Evolutionary conservation across 2,797 vertebrate genomes (phyloP).

Genomic region (Rhinella marina): DNA sequence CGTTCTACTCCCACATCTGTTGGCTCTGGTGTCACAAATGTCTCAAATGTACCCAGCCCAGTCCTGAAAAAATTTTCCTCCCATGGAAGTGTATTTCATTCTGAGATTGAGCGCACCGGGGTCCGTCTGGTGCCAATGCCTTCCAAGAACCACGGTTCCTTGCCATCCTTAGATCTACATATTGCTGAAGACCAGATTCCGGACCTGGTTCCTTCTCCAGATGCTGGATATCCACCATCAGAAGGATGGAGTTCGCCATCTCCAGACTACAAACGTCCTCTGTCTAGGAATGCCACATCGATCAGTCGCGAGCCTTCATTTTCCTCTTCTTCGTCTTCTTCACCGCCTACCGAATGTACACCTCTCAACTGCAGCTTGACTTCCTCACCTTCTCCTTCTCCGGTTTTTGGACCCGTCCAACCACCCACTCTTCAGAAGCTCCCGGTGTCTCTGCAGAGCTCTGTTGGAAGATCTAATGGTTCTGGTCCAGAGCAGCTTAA

Average conservation of each 20-base stretch:
- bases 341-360: constrained; percentile 39
- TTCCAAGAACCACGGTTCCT: constrained; percentile 71
- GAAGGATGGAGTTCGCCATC: constrained; percentile 66
- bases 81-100: constrained; percentile 77
- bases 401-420: constrained; percentile 69
- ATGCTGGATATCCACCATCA: constrained; percentile 33
- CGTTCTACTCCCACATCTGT: constrained; percentile 35
- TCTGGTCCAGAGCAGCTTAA: constrained; percentile 47
- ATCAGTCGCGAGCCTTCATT: constrained; percentile 67
- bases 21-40: constrained; percentile 19
- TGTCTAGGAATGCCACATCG: constrained; percentile 61
- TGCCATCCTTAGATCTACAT: constrained; percentile 81
- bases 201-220: constrained; percentile 57
- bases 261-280: constrained; percentile 28
- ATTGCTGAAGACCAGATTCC: constrained; percentile 72
- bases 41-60: constrained; percentile 47
- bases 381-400: constrained; percentile 63
- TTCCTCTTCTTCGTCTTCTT: constrained; percentile 66
- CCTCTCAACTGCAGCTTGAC: constrained; percentile 31
- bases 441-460: constrained; percentile 76
- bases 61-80: constrained; percentile 80
- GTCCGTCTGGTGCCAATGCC: constrained; percentile 66
- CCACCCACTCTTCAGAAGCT: constrained; percentile 77
- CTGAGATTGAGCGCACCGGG: constrained; percentile 69
- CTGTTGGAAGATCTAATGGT: constrained; percentile 63